Conservation (phyloP, 2,113 vertebrate genomes). For the Aphelocoma coerulescens region DNA sequence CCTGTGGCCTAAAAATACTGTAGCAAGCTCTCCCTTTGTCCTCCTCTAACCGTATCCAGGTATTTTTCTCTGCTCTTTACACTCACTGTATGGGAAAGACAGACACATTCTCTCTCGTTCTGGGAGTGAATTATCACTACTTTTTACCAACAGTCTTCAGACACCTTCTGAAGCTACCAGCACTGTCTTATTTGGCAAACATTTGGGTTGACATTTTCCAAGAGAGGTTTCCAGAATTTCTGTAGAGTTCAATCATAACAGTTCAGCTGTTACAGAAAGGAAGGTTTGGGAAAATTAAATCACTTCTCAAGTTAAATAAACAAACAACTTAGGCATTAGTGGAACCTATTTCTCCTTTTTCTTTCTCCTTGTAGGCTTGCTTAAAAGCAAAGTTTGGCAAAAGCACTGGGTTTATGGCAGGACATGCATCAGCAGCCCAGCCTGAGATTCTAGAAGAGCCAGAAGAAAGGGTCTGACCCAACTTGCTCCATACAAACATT, state of each 20-base stretch:
- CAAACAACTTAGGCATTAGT: background rate
- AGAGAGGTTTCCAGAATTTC: background rate
- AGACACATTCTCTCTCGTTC: background rate
- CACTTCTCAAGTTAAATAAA: background rate
- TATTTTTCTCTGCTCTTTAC: background rate
- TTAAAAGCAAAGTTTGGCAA: background rate
- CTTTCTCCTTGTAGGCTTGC: background rate
- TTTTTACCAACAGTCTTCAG: background rate
- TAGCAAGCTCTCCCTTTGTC: background rate
- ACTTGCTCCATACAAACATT: background rate
- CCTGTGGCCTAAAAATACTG: background rate
- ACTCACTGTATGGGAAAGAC: background rate
- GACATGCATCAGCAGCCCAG: background rate
- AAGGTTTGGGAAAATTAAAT: background rate
- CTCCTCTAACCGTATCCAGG: background rate
- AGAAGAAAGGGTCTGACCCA: background rate
- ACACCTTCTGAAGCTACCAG: background rate
- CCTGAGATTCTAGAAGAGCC: background rate
- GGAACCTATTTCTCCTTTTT: background rate
- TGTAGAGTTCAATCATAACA: background rate
- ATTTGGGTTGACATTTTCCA: background rate
- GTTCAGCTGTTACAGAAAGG: background rate
- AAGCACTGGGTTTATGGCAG: background rate
- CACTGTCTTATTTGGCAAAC: background rate
- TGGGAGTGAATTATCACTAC: background rate